Conservation (phyloP, 1,140 invertebrate genomes). For the Cydia amplana region DNA sequence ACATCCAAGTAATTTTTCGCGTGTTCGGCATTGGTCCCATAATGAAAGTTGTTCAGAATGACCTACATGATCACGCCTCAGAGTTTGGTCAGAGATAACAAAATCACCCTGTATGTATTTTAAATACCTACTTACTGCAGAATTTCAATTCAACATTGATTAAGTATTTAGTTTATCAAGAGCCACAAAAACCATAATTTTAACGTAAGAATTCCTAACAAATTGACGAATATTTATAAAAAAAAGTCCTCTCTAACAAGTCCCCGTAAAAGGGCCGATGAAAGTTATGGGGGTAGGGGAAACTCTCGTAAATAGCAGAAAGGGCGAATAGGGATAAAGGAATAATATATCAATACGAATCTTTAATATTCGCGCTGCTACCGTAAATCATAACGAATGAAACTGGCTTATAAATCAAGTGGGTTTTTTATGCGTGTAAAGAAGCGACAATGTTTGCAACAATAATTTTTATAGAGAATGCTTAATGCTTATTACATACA, state of each 20-base stretch:
- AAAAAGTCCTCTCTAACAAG: conserved; percentile 62
- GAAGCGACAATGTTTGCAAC: conserved; percentile 26
- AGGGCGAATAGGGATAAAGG: conserved; percentile 76
- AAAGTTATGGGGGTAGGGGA: conserved; percentile 74
- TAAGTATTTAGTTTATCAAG: no score
- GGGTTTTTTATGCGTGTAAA: conserved; percentile 45
- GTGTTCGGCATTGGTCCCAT: no score
- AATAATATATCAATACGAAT: conserved; percentile 79
- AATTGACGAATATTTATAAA: conserved; percentile 32
- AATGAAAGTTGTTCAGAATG: no score
- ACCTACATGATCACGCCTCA: no score
- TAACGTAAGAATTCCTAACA: conserved; percentile 21
- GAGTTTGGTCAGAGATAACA: no score
- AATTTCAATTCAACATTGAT: no score
- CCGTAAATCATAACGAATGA: conserved; percentile 77
- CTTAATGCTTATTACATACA: not conserved
- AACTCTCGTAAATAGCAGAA: conserved; percentile 74
- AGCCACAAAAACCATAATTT: conserved; percentile 3
- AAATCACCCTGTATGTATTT: no score
- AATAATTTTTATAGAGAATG: not conserved
- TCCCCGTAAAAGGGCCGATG: conserved; percentile 70
- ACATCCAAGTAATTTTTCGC: no score
- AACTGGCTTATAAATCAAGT: conserved; percentile 70
- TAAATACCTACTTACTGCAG: no score
- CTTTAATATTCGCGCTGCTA: conserved; percentile 75